phyloP scores from a whole-genome alignment of 2,113 vertebrate genomes.

The Peromyscus californicus region DNA sequence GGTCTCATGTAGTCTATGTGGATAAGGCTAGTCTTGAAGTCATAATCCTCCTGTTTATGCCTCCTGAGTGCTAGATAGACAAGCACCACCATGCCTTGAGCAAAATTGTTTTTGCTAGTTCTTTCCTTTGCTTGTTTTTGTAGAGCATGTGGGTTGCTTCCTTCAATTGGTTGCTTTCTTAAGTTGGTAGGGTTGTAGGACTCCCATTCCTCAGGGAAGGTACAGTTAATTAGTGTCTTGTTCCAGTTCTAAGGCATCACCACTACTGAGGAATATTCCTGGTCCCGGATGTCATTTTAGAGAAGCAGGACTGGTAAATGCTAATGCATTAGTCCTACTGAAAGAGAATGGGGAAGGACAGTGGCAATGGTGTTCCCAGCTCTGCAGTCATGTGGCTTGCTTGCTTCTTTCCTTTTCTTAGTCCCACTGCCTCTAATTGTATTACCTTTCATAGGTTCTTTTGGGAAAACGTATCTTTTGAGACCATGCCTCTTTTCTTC shows the following conservation, averaged over 20 bases:
- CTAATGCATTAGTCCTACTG: neutral
- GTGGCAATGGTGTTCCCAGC: neutral
- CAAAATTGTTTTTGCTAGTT: neutral
- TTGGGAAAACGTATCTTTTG: slow-evolving; percentile 53
- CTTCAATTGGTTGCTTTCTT: slow-evolving; percentile 47
- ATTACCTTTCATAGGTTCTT: slow-evolving; percentile 33
- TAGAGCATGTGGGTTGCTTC: neutral
- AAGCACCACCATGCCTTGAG: neutral
- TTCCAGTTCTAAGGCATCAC: slow-evolving; percentile 32
- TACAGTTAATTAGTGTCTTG: slow-evolving; percentile 33
- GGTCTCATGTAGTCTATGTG: neutral
- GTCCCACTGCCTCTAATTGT: neutral
- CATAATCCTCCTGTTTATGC: neutral
- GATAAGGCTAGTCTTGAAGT: neutral
- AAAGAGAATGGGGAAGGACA: neutral
- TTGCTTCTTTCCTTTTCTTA: slow-evolving; percentile 6
- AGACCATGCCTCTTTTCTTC: slow-evolving; percentile 9
- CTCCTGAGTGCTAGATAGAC: neutral
- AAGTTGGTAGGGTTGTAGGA: neutral
- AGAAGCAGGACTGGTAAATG: neutral
- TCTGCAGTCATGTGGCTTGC: neutral
- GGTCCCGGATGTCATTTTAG: neutral
- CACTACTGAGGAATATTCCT: slow-evolving; percentile 1
- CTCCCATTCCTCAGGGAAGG: slow-evolving; percentile 40
- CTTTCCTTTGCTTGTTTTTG: slow-evolving; percentile 27